Evolutionary conservation across 2,797 vertebrate genomes (phyloP), one percentile per base, ranked within the genome.

Genomic region (Bufotes viridis): DNA sequence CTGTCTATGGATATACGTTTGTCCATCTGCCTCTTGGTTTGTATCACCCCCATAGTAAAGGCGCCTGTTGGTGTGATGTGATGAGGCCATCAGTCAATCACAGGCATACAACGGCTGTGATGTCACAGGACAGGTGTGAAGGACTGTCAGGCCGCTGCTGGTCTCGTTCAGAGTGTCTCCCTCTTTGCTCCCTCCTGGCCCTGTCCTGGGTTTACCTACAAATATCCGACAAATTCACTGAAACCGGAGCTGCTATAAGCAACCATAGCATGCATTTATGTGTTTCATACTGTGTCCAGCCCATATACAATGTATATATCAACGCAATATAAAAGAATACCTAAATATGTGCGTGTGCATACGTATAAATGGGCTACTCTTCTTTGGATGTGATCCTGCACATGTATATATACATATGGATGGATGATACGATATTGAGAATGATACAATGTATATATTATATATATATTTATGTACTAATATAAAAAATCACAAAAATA

Each of bases 41-140:
- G 29, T 61, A 58, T 61, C 20, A 7, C 57, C 17, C 34, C 34
- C 58, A 78, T n/a, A 55, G 81, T 29, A 85, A 67, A 53, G 60
- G 60, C 49, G n/a, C 83, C 51, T 58, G 58, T 84, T 26, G n/a
- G 1, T 7, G 74, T 63, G 24, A 55, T 61, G 49, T 61, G 74
- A 85, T 85, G 60, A 85, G 53, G 84, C 51, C 17, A 87, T 79
- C 53, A 78, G 84, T 89, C 88, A 89, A 60, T 85, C 78, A 89
- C 83, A 76, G 51, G 29, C 60, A 82, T 75, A 76, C 29, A 86
- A 82, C 69, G 55, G 29, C 15, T 61, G 84, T 89, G 88, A 89
- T 89, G 88, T 89, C 84, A 89, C 84, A 83, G 80, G 88, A 85
- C 88, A 89, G 88, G 84, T 87, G 88, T 83, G 61, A 89, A 89